Evolutionary conservation across 2,888 invertebrate genomes (phyloP).

Genomic region (Dicranocentrus wangi): DNA sequence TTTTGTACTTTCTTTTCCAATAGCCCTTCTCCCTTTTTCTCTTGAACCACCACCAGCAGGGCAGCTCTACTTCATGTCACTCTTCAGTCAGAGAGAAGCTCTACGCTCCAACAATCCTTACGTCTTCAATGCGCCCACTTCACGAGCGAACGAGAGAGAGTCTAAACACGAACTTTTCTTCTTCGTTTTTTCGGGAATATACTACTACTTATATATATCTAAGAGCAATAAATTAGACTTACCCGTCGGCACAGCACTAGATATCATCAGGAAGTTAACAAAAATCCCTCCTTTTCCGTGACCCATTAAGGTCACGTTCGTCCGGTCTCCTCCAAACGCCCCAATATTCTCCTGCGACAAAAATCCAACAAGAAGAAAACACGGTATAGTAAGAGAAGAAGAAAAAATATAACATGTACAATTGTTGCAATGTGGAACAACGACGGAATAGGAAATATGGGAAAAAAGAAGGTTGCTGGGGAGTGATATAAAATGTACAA

Average conservation of each 20-base stretch:
- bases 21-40: too few relatives aligned
- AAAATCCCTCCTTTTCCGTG: slow-evolving; percentile 72
- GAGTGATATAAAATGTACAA: too few relatives aligned
- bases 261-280: slow-evolving; percentile 73
- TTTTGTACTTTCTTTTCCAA: too few relatives aligned
- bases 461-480: too few relatives aligned
- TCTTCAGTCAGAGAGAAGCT: background rate
- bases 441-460: background rate
- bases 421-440: background rate
- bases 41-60: too few relatives aligned
- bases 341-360: slow-evolving; percentile 71
- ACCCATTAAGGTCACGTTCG: slow-evolving; percentile 72
- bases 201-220: slow-evolving; percentile 34
- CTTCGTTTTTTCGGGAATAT: slow-evolving; percentile 10
- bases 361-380: slow-evolving; percentile 19
- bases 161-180: background rate
- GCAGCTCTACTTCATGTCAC: slow-evolving; percentile 4
- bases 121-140: background rate
- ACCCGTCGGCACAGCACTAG: slow-evolving; percentile 73
- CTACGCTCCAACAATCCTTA: background rate
- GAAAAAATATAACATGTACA: slow-evolving; percentile 1
- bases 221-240: slow-evolving; percentile 67
- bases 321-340: slow-evolving; percentile 70
- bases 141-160: background rate
- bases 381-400: slow-evolving; percentile 9